These are phyloP conservation scores for Urocolius indicus DNA, from an alignment of 2,113 vertebrate species.

Conservation along the genomic window DNA sequence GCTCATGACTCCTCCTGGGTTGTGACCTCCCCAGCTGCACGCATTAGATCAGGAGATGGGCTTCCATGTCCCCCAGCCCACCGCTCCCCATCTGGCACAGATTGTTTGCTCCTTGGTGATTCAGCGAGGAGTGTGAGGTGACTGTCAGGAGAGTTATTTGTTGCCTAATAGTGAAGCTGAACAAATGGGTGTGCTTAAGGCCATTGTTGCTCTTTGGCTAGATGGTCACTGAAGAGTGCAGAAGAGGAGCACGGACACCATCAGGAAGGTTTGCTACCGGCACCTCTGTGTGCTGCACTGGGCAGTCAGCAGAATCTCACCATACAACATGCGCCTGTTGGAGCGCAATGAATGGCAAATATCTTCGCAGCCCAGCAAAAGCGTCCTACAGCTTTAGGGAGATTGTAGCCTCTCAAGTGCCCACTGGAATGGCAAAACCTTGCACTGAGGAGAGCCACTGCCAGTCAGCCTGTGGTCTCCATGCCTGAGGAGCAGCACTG, in stretches of 20 bases:
- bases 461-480: fast-evolving
- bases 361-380: background rate
- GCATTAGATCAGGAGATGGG: fast-evolving
- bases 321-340: fast-evolving
- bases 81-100: background rate
- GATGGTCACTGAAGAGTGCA: background rate
- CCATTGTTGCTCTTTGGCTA: background rate
- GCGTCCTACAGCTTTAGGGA: background rate
- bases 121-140: fast-evolving
- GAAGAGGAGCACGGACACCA: fast-evolving
- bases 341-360: background rate
- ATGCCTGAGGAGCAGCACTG: background rate
- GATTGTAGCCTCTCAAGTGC: background rate
- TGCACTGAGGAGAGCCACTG: background rate
- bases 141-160: background rate
- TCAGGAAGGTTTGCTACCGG: fast-evolving
- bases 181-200: background rate
- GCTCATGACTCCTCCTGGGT: background rate
- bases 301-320: background rate
- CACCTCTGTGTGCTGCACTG: fast-evolving
- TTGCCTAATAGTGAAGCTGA: background rate
- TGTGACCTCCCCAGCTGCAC: background rate
- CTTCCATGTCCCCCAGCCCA: background rate
- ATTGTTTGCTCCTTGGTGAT: background rate
- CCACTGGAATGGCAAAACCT: background rate